A percentile compares a stretch with the other conserved stretches of the same genome.
These are phyloP conservation scores for Hippoglossus stenolepis DNA, from an alignment of 2,113 vertebrate species.

Conservation along the genomic window DNA sequence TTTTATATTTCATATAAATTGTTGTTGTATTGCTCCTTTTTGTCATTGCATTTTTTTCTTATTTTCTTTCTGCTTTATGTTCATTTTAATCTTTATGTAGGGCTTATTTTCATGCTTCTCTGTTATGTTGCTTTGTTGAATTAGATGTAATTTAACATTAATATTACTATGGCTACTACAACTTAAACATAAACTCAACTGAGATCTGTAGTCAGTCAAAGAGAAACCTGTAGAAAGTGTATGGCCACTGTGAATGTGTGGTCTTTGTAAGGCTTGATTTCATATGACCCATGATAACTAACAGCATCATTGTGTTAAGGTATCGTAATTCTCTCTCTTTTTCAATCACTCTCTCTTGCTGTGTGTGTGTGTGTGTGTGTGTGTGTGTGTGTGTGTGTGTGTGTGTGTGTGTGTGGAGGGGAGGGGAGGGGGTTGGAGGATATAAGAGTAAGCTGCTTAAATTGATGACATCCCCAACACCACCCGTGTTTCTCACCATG, in stretches of 20 bases:
- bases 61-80: too few relatives aligned
- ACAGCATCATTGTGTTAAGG: slow-evolving; percentile 1
- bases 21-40: too few relatives aligned
- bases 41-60: too few relatives aligned
- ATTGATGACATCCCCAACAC: slow-evolving; percentile 69
- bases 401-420: not conserved
- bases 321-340: not conserved
- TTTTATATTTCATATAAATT: too few relatives aligned
- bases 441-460: slow-evolving; percentile 49
- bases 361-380: not conserved
- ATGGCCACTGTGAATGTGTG: not conserved
- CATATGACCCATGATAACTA: not conserved
- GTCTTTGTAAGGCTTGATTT: not conserved
- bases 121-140: not conserved
- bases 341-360: too few relatives aligned
- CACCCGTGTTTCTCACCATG: slow-evolving; percentile 40
- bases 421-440: not conserved
- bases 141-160: not conserved
- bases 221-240: not conserved
- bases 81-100: too few relatives aligned
- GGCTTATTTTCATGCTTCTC: too few relatives aligned
- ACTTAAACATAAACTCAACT: too few relatives aligned
- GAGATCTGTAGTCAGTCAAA: too few relatives aligned
- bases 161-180: not conserved
- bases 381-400: not conserved